Base-by-base conservation (phyloP, 2,888 invertebrate species). In the Zygothrica quintamaculata region DNA sequence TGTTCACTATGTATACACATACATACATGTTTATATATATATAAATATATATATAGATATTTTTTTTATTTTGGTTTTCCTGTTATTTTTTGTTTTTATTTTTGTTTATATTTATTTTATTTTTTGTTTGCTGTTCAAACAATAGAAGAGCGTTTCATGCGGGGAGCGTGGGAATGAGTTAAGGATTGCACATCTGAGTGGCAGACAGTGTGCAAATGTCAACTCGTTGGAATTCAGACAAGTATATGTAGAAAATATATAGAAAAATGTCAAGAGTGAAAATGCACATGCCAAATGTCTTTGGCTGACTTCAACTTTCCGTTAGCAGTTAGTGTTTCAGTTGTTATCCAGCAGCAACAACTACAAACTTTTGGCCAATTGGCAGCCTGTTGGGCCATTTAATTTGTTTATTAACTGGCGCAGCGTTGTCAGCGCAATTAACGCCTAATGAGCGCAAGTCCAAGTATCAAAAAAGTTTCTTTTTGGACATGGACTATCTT, bases 181-280 rank as follows among this genome's bases (percentile, higher is more conserved):
- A 65, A 55, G 69, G 62, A 60, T 59, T 74, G 70, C 74, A 76
- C 76, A 70, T 71, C 73, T 84, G 76, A 85, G 74, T 80, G 86
- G 73, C 87, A 85, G 84, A 85, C 81, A 84, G 77, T 77, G 82
- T 80, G 71, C 78, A 78, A 82, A 87, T 87, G 87, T 87, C 87
- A 87, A 84, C 86, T 77, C 61, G 58, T 65, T 68, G 74, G 51
- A 68, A 69, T 74, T 74, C 56, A 65, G 42, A 74, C 74, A 65
- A 66, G 60, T 65, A 59, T 58, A 71, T 65, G 53, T 44, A 57
- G 47, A 22, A 52, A 5, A 59, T 53, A 37, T 39, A 71, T 52
- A 51, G 26, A 64, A 36, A 50, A 65, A 56, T 58, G 52, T 61
- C 60, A 65, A 57, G 58, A 42, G 65, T 43, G 37, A 42, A 75